Evolutionary conservation across 2,888 invertebrate genomes (phyloP).

Genomic region (Platerodrilus igneus): DNA sequence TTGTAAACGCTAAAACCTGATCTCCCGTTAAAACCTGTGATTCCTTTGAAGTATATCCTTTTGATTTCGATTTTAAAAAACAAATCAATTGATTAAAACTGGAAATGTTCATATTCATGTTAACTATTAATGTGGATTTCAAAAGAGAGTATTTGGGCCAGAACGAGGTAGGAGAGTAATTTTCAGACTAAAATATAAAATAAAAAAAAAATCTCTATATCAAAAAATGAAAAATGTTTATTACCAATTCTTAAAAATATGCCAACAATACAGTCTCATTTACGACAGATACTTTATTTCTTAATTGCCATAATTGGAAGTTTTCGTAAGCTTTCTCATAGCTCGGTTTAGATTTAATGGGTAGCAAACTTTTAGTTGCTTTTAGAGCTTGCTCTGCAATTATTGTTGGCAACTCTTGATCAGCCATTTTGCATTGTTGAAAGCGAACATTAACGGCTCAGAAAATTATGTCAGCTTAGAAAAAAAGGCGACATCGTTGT

Average conservation of each 20-base stretch:
- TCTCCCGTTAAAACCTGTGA: conserved; percentile 25
- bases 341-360: too few species aligned
- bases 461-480: too few species aligned
- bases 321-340: too few species aligned
- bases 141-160: conserved; percentile 24
- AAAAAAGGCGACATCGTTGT: too few species aligned
- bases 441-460: too few species aligned
- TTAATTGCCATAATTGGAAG: conserved; percentile 17
- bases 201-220: too few species aligned
- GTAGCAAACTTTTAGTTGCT: too few species aligned
- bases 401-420: too few species aligned
- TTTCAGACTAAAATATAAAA: conserved; percentile 9
- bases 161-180: conserved; percentile 13
- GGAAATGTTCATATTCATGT: conserved; percentile 23
- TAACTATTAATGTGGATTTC: conserved; percentile 20
- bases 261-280: conserved; percentile 18
- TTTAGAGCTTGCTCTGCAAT: too few species aligned
- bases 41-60: conserved; percentile 26
- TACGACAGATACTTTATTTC: conserved; percentile 10
- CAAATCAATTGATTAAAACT: conserved; percentile 17
- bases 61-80: conserved; percentile 24
- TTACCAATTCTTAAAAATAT: conserved; percentile 21
- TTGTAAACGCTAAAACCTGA: conserved; percentile 23
- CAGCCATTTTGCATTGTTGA: too few species aligned
- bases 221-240: too few species aligned